Evolutionary conservation across 2,797 vertebrate species (phyloP).

Genomic region (Crax fasciolata): DNA sequence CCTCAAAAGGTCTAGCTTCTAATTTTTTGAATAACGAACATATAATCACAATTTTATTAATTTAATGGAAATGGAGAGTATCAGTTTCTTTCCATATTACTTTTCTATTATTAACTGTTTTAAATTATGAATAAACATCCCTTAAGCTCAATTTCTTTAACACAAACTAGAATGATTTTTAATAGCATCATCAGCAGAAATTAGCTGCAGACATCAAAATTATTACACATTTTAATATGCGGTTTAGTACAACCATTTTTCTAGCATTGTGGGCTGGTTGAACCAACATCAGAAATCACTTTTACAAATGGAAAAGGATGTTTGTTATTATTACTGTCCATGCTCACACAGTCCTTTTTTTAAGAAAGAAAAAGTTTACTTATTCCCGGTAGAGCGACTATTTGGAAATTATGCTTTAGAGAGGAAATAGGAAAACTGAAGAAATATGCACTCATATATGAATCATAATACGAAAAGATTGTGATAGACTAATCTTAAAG

Average conservation of each 20-base stretch:
- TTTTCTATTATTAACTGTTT: slow-evolving; percentile 34
- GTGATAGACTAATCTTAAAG: neutral
- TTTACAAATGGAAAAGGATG: neutral
- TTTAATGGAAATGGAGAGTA: neutral
- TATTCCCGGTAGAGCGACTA: neutral
- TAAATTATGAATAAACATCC: slow-evolving; percentile 60
- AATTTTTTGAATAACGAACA: neutral
- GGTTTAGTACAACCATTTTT: neutral
- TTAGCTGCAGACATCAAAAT: neutral
- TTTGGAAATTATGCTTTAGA: neutral
- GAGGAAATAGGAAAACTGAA: neutral
- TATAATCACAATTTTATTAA: slow-evolving; percentile 40
- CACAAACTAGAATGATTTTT: slow-evolving; percentile 23
- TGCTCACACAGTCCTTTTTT: neutral
- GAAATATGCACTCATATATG: neutral
- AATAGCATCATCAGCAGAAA: neutral
- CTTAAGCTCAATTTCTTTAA: slow-evolving; percentile 43
- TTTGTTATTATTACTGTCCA: neutral
- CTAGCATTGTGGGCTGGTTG: neutral
- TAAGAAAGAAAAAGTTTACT: neutral
- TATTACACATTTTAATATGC: neutral
- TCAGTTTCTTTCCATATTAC: slow-evolving; percentile 1
- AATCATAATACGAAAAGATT: neutral
- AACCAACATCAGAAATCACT: neutral
- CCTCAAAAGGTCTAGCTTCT: neutral